Evolutionary conservation across 35 echinoderm and acorn worm genomes (phyloP).

Genomic region (Lytechinus variegatus): DNA sequence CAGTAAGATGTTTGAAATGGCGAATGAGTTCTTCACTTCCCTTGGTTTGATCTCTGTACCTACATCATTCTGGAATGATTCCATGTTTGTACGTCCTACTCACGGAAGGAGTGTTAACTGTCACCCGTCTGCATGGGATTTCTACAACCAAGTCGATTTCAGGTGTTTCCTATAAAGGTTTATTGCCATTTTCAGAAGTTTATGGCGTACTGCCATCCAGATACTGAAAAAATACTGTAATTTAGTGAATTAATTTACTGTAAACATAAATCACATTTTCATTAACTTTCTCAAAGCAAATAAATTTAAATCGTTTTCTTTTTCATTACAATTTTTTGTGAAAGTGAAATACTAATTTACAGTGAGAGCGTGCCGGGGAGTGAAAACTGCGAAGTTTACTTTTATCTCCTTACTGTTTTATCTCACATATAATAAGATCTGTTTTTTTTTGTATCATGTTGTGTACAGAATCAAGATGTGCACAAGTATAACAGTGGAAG

Average conservation of each 20-base stretch:
- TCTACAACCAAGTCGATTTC: constrained; percentile 52
- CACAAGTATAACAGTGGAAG: constrained; percentile 80
- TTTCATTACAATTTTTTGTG: no score
- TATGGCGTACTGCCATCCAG: no score
- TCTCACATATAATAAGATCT: no score
- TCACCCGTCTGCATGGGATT: constrained; percentile 67
- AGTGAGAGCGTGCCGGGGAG: background rate
- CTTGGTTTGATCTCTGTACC: constrained; percentile 63
- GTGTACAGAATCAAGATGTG: constrained; percentile 90
- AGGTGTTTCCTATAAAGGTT: background rate
- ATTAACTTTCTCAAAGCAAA: no score
- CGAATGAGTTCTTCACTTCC: constrained; percentile 76
- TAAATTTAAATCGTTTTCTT: no score
- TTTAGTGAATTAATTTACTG: no score
- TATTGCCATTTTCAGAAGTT: no score
- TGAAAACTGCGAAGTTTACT: no score
- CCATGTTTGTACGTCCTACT: constrained; percentile 51
- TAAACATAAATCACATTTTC: no score
- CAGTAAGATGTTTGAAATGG: constrained; percentile 66
- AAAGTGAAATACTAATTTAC: no score
- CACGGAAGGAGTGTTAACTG: constrained; percentile 62
- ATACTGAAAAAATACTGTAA: no score
- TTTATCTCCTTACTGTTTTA: no score
- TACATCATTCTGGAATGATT: constrained; percentile 68
- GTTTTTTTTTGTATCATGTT: background rate